Percentiles rank a stretch among this genome's conserved stretches.
These are phyloP conservation scores for Notodonta ziczac DNA, from an alignment of 2,888 invertebrate genomes.

Conservation along the genomic window DNA sequence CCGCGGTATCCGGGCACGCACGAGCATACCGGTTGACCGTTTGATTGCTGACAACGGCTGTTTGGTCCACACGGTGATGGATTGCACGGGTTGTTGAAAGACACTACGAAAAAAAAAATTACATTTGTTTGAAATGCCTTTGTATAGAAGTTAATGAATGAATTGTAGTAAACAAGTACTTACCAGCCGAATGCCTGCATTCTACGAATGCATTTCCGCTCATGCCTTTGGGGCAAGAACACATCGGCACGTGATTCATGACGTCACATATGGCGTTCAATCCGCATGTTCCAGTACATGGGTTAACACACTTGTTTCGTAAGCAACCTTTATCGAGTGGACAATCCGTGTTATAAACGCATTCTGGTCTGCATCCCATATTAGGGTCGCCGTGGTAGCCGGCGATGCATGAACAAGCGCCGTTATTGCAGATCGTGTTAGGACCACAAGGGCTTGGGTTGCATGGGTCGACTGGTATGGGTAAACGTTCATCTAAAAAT, in stretches of 20 bases:
- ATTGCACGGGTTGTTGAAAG: conserved; percentile 86
- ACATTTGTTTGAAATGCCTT: background rate
- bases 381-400: conserved; percentile 88
- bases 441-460: conserved; percentile 87
- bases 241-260: conserved; percentile 89
- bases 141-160: background rate
- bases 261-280: conserved; percentile 88
- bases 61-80: conserved; percentile 93
- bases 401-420: conserved; percentile 84
- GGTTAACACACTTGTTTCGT: conserved; percentile 88
- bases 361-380: conserved; percentile 88
- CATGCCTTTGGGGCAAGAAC: conserved; percentile 87
- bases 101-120: conserved; percentile 50
- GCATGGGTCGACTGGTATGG: conserved; percentile 78
- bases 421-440: conserved; percentile 84
- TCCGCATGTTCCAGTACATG: conserved; percentile 90
- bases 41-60: conserved; percentile 88
- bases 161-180: conserved; percentile 11
- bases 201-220: conserved; percentile 88
- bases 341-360: conserved; percentile 88
- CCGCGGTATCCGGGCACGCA: conserved; percentile 90
- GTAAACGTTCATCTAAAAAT: conserved; percentile 51
- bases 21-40: conserved; percentile 89
- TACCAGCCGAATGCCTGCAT: conserved; percentile 84
- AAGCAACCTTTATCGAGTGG: conserved; percentile 86